Evolutionary conservation across 2,888 invertebrate species (phyloP).

Genomic region (Epirrhoe alternata): DNA sequence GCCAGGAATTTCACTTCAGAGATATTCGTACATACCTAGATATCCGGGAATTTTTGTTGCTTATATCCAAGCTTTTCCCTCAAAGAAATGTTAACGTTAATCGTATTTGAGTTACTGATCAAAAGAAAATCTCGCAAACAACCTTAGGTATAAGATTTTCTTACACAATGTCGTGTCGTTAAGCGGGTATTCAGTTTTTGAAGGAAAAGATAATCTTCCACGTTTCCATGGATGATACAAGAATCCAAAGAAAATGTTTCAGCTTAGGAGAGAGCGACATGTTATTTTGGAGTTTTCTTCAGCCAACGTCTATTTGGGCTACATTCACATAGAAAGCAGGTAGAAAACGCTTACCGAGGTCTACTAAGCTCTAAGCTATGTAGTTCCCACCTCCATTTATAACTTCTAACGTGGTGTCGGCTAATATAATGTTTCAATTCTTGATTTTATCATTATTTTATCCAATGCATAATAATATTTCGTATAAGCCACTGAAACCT

Average conservation of each 20-base stretch:
- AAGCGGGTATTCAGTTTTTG: constrained; percentile 30
- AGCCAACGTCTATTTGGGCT: constrained; percentile 7
- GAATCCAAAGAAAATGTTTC: constrained; percentile 34
- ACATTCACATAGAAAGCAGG: constrained; percentile 3
- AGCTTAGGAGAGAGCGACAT: constrained; percentile 14
- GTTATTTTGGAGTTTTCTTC: constrained; percentile 11
- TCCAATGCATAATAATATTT: too few species aligned
- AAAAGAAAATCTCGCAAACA: constrained; percentile 28
- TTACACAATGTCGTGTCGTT: constrained; percentile 26
- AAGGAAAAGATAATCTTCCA: constrained; percentile 30
- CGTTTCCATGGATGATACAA: constrained; percentile 21
- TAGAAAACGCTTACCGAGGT: not conserved
- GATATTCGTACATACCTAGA: constrained; percentile 39
- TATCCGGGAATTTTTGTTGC: constrained; percentile 34
- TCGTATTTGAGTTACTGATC: constrained; percentile 40
- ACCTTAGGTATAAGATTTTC: constrained; percentile 9
- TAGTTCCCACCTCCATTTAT: not conserved
- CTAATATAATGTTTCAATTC: too few species aligned
- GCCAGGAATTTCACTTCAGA: constrained; percentile 57
- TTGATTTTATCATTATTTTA: too few species aligned
- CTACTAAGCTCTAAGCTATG: not conserved
- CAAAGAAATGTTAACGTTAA: constrained; percentile 35
- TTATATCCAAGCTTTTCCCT: constrained; percentile 32
- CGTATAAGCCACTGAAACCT: too few species aligned
- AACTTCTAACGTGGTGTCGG: not conserved